Percentiles rank a stretch among this genome's conserved stretches.
These are phyloP conservation scores for Tretioscincus oriximinensis DNA, from an alignment of 2,113 vertebrate genomes.

Conservation along the genomic window DNA sequence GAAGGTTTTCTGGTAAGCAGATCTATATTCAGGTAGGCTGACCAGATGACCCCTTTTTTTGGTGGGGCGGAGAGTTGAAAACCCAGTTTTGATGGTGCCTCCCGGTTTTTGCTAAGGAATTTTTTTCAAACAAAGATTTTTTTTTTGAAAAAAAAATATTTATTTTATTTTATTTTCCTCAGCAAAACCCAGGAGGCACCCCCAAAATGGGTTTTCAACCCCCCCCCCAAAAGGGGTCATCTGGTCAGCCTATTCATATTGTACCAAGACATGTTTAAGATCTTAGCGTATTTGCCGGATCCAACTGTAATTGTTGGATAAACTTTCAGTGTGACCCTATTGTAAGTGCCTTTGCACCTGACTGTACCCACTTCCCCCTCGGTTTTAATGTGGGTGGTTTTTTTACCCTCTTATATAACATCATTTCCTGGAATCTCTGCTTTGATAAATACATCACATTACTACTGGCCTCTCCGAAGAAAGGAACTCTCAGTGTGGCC, in stretches of 20 bases:
- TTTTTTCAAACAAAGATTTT: no score
- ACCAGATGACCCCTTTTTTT: no score
- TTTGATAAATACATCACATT: background rate
- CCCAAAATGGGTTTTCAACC: no score
- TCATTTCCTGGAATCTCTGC: slow-evolving; percentile 10
- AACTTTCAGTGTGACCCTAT: background rate
- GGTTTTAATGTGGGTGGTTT: background rate
- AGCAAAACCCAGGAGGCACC: no score
- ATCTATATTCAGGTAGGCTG: no score
- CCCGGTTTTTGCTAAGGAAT: no score
- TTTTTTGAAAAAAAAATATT: no score
- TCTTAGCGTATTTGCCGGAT: background rate
- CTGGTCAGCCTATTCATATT: no score
- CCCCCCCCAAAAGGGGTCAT: no score
- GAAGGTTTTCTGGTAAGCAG: background rate
- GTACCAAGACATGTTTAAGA: background rate
- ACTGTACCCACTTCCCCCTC: background rate
- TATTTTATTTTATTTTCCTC: no score
- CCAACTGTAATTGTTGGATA: background rate
- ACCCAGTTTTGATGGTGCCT: no score
- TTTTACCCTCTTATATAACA: background rate
- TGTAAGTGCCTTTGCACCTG: background rate
- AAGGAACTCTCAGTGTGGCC: slow-evolving; percentile 2
- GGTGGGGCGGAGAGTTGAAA: no score
- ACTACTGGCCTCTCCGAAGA: slow-evolving; percentile 6